These are phyloP conservation scores for Semicossyphus pulcher DNA, from an alignment of 2,113 vertebrate species.

Conservation along the genomic window DNA sequence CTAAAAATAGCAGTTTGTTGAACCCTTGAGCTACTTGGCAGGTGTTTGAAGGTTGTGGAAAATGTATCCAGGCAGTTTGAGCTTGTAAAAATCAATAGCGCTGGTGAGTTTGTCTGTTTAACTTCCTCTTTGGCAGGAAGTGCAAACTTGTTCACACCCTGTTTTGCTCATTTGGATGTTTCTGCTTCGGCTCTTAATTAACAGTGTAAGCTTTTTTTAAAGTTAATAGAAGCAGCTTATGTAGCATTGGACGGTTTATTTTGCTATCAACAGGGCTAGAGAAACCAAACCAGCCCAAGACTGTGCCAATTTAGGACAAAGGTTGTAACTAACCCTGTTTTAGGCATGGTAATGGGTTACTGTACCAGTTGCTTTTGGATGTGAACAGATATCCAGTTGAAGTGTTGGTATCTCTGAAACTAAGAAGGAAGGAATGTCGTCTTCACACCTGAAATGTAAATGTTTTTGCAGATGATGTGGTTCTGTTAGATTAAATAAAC, in stretches of 20 bases:
- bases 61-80: slow-evolving; percentile 5
- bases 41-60: slow-evolving; percentile 22
- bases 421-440: neutral
- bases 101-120: neutral
- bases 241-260: slow-evolving; percentile 9
- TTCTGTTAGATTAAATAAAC: neutral
- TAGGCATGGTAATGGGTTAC: neutral
- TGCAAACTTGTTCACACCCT: neutral
- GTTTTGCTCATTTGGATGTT: slow-evolving; percentile 1
- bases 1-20: slow-evolving; percentile 9
- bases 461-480: neutral
- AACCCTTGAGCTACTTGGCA: neutral
- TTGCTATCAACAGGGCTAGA: neutral
- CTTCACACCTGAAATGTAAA: neutral
- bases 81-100: slow-evolving; percentile 11
- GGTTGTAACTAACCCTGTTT: neutral
- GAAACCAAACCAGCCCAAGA: too few species aligned
- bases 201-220: slow-evolving; percentile 23
- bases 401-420: neutral
- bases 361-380: neutral
- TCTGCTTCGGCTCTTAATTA: slow-evolving; percentile 6
- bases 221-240: slow-evolving; percentile 22
- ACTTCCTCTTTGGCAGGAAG: too few species aligned
- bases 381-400: neutral
- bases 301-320: slow-evolving; percentile 1